Conservation (phyloP, 2,797 vertebrate genomes). For the Acrossocheilus wenchowensis region DNA sequence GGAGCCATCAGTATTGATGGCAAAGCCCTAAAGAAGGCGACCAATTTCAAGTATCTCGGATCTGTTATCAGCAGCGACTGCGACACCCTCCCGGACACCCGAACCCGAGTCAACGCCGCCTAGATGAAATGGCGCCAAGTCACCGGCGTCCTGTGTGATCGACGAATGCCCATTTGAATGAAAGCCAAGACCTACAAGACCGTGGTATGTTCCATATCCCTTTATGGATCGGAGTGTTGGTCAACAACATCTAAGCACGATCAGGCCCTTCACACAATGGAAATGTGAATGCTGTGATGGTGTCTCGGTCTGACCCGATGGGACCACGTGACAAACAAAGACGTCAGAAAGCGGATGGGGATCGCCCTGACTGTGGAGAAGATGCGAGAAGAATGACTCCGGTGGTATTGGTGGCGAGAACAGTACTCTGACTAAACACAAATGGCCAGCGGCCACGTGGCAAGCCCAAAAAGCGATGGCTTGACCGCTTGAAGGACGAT, state of each 20-base stretch:
- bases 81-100: background rate
- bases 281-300: background rate
- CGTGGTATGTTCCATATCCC: background rate
- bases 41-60: background rate
- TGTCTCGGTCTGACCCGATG: background rate
- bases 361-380: background rate
- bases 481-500: too few species aligned
- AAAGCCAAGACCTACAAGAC: background rate
- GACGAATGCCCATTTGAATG: background rate
- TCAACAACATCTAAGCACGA: background rate
- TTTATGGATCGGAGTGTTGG: too few species aligned
- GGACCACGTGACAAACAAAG: background rate
- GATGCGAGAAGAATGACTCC: background rate
- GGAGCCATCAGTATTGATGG: too few species aligned
- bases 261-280: background rate
- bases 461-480: too few species aligned
- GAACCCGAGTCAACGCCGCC: too few species aligned
- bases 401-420: too few species aligned
- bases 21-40: background rate
- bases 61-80: background rate
- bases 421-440: background rate
- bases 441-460: background rate
- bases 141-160: background rate
- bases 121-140: background rate
- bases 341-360: background rate